Conservation (phyloP, 2,888 invertebrate genomes). For the Catocala fraxini region DNA sequence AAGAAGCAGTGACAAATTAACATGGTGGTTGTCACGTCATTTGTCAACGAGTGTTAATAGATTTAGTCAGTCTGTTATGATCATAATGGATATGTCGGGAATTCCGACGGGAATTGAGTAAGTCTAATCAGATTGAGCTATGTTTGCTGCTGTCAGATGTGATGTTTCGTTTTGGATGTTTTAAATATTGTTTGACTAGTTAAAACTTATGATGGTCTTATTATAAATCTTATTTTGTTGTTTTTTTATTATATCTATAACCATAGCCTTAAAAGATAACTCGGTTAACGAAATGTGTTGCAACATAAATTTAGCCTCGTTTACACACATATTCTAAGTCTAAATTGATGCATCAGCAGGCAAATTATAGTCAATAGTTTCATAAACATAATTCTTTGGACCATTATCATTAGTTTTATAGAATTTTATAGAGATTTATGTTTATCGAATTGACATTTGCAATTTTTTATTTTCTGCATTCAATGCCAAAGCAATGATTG, state of each 20-base stretch:
- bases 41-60: conserved; percentile 59
- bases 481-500: conserved; percentile 60
- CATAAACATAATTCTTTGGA: conserved; percentile 41
- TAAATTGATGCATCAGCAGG: conserved; percentile 38
- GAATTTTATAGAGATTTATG: conserved; percentile 63
- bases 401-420: conserved; percentile 58
- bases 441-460: conserved; percentile 57
- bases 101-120: conserved; percentile 29
- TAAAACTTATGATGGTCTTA: no score
- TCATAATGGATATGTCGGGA: conserved; percentile 41
- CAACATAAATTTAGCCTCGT: neutral
- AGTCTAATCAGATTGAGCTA: conserved; percentile 28
- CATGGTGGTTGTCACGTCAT: conserved; percentile 57
- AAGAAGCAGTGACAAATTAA: conserved; percentile 60
- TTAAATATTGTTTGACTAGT: neutral
- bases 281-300: no score
- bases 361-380: conserved; percentile 27
- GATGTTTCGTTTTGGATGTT: conserved; percentile 3
- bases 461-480: conserved; percentile 47
- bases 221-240: no score
- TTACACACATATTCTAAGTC: conserved; percentile 13
- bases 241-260: no score
- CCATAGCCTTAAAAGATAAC: no score
- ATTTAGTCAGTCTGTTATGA: conserved; percentile 50
- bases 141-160: conserved; percentile 6